Percentiles rank a stretch among this genome's conserved stretches.
These are phyloP conservation scores for Cerastoderma edule DNA, from an alignment of 2,888 invertebrate species.

Conservation along the genomic window DNA sequence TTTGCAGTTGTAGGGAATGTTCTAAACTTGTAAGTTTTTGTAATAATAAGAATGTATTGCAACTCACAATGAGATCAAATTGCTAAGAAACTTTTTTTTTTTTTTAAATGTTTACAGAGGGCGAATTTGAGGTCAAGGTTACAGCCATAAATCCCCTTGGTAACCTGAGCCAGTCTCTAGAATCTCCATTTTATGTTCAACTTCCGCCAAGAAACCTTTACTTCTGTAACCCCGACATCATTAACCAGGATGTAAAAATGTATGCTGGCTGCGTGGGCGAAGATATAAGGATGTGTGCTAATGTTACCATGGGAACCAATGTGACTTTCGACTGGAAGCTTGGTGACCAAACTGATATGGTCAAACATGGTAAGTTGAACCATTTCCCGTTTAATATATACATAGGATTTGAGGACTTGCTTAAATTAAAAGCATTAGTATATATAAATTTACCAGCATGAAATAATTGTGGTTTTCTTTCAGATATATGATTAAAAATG, in stretches of 20 bases:
- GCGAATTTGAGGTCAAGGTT: constrained; percentile 75
- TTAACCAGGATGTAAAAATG: not conserved
- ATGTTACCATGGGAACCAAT: constrained; percentile 72
- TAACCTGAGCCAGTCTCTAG: constrained; percentile 68
- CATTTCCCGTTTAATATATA: too few species aligned
- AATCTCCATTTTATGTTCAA: constrained; percentile 77
- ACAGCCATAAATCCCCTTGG: constrained; percentile 78
- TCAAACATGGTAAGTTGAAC: constrained; percentile 50
- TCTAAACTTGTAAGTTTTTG: too few species aligned
- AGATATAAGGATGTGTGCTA: constrained; percentile 64
- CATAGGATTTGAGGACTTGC: too few species aligned
- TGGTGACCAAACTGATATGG: constrained; percentile 74
- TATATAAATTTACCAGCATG: too few species aligned
- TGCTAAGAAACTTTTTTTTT: too few species aligned
- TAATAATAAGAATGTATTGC: too few species aligned
- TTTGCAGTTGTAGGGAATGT: too few species aligned
- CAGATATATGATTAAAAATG: too few species aligned
- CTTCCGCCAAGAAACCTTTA: constrained; percentile 68
- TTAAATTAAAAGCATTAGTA: too few species aligned
- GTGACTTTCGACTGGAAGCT: constrained; percentile 81
- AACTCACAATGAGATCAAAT: too few species aligned
- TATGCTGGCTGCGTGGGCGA: constrained; percentile 69
- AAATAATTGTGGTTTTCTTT: too few species aligned
- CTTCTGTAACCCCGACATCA: constrained; percentile 42
- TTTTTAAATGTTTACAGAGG: constrained; percentile 71